phyloP scores from a whole-genome alignment of 2,797 vertebrate species.

The Loriculus beryllinus region DNA sequence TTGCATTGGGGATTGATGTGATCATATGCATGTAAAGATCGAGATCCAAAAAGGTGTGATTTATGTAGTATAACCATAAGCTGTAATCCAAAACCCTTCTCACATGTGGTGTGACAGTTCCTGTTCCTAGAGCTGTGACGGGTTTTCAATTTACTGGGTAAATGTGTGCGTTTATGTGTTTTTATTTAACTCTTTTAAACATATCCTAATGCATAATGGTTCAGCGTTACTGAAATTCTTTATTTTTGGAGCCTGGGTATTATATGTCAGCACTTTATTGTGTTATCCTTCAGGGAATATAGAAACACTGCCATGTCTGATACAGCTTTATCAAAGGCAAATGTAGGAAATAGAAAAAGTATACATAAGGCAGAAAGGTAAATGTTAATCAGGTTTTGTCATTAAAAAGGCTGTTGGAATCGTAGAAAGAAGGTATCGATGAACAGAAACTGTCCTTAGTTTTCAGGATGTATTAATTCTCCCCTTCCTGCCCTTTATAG shows the following conservation, averaged over 20 bases:
- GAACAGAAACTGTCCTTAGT: background rate
- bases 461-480: background rate
- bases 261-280: background rate
- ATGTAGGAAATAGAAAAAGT: background rate
- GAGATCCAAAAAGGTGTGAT: conserved; percentile 53
- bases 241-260: background rate
- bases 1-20: conserved; percentile 42
- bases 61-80: conserved; percentile 53
- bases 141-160: conserved; percentile 43
- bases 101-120: background rate
- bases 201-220: background rate
- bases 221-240: background rate
- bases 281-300: background rate
- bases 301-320: background rate
- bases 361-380: background rate
- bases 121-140: conserved; percentile 11
- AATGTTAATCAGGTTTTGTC: background rate
- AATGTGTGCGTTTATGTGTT: conserved; percentile 6
- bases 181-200: conserved; percentile 49
- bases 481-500: background rate
- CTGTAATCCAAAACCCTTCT: conserved; percentile 36
- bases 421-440: background rate
- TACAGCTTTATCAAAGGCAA: background rate
- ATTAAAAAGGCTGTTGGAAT: background rate
- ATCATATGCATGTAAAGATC: conserved; percentile 52